Evolutionary conservation across 2,113 vertebrate genomes (phyloP).

Genomic region (Protomyctophum bolini): DNA sequence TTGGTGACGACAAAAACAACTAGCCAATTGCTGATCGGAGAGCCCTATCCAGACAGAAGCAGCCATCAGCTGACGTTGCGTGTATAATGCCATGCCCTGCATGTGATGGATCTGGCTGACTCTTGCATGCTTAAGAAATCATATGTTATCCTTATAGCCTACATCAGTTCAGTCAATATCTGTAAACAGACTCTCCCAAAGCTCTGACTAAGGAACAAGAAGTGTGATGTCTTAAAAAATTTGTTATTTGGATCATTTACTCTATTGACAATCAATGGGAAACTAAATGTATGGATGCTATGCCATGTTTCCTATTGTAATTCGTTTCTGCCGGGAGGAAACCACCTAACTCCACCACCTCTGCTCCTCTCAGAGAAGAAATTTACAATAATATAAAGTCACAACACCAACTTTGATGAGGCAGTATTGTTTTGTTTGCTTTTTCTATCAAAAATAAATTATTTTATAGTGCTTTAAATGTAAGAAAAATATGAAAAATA

Average conservation of each 20-base stretch:
- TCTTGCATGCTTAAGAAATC: constrained; percentile 24
- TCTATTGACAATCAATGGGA: background rate
- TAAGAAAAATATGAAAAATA: too few species aligned
- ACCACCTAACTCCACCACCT: too few species aligned
- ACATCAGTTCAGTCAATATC: background rate
- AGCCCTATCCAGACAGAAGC: constrained; percentile 3
- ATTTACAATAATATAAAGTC: too few species aligned
- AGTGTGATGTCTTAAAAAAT: background rate
- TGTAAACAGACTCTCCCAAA: background rate
- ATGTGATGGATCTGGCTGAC: constrained; percentile 9
- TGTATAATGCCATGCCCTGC: constrained; percentile 5
- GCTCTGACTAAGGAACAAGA: background rate
- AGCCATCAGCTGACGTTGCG: constrained; percentile 31
- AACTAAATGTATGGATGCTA: background rate
- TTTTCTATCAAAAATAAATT: too few species aligned
- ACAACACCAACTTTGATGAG: too few species aligned
- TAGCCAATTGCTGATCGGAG: constrained; percentile 35
- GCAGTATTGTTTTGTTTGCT: too few species aligned
- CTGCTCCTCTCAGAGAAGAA: too few species aligned
- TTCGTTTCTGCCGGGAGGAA: too few species aligned
- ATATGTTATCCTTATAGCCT: background rate
- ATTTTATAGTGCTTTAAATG: too few species aligned
- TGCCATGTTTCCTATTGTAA: background rate
- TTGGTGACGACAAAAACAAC: constrained; percentile 51
- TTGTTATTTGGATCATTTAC: constrained; percentile 1